Base-by-base conservation (phyloP, 2,888 invertebrate genomes). In the Dolomedes plantarius region DNA sequence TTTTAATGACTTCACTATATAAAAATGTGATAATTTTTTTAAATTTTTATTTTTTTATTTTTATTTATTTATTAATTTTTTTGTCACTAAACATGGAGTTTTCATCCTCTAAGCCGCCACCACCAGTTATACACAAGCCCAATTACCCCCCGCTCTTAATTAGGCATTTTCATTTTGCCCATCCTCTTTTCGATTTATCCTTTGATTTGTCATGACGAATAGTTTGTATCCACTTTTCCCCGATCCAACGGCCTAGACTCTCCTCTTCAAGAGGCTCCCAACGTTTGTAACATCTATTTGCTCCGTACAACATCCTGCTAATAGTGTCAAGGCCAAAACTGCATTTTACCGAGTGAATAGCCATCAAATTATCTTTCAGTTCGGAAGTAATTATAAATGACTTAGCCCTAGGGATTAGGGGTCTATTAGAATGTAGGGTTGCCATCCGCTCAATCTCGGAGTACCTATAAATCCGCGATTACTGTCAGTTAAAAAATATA, bases 331-430 rank as follows among this genome's bases (percentile, higher is more conserved):
- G 82, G 82, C 9, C 82, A 69, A 7, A 36, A 62, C 69, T 56
- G 56, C 41, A 64, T 39, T 71, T 46, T 27, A 28, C 71, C 29
- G 27, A 46, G 46, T 29, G 65, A 65, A 29, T 29, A 29, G 65
- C 65, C 23, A 29, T 3, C 36, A 64, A 82, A 82, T 75, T 82
- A 75, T 69, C 82, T 81, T 81, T 39, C 64, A 69, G 62, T 82
- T 82, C 82, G 82, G 82, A 82, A 82, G 82, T 64, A 82, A 82
- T 82, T 82, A 82, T 82, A 75, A 82, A 82, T 71, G 75, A 75
- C 75, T 82, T 82, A 75, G 82, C 69, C 75, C 69, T 39, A 50
- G 75, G 69, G 64, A 56, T 2, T 6, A 23, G 23, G 56, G 56
- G 23, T 23, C 11, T 56, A 23, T 23, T 56, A 36, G 9, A 36